These are phyloP conservation scores for Stigmatopora nigra DNA, from an alignment of 2,113 vertebrate species.

Conservation along the genomic window DNA sequence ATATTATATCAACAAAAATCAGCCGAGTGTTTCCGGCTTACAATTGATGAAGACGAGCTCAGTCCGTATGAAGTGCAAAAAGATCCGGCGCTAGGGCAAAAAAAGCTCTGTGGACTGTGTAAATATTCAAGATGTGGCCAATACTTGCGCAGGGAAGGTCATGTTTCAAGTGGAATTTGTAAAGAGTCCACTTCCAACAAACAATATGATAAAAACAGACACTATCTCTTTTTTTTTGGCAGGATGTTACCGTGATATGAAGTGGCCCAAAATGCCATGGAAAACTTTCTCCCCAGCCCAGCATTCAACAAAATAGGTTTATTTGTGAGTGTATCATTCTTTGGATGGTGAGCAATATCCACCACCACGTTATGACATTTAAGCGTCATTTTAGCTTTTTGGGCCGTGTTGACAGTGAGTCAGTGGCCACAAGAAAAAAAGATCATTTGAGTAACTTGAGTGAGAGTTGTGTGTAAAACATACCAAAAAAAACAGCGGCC, in stretches of 20 bases:
- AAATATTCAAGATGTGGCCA: not conserved
- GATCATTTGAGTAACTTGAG: conserved; percentile 19
- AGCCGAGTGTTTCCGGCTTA: conserved; percentile 48
- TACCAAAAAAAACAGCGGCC: conserved; percentile 10
- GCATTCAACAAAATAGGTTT: too few species aligned
- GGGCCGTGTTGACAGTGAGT: conserved; percentile 15
- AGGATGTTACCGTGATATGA: too few species aligned
- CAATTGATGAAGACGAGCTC: conserved; percentile 37
- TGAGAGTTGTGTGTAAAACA: conserved; percentile 3
- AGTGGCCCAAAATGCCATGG: too few species aligned
- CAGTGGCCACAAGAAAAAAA: conserved; percentile 27
- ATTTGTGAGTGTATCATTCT: too few species aligned
- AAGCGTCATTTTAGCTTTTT: not conserved
- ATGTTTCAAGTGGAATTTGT: not conserved
- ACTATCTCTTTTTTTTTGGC: too few species aligned
- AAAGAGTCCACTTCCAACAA: too few species aligned
- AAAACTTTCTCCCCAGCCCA: too few species aligned
- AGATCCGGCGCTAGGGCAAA: not conserved
- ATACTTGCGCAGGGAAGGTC: not conserved
- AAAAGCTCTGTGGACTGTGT: not conserved
- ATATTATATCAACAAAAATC: conserved; percentile 13
- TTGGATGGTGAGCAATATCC: too few species aligned
- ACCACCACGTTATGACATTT: not conserved
- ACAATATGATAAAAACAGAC: too few species aligned
- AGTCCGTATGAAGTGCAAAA: too few species aligned